Evolutionary conservation across 2,888 invertebrate species (phyloP), one percentile per base, ranked within the genome.

Genomic region (Neoascia interrupta): DNA sequence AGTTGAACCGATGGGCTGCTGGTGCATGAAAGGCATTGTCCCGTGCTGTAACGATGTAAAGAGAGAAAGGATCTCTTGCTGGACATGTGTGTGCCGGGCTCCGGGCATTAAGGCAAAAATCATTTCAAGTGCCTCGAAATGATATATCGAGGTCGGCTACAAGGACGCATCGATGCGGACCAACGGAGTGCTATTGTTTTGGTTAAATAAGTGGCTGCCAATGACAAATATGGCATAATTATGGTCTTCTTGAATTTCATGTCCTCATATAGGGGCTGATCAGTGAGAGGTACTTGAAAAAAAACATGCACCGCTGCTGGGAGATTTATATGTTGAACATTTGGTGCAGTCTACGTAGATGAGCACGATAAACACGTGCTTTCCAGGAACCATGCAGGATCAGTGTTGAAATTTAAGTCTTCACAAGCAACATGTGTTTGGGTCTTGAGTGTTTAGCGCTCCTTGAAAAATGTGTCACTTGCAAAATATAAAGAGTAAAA

Each of bases 141-240:
- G 60, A 70, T 76, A 15, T 34, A 60, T 72, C 47, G 64, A 76
- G 72, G 64, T 61, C 76, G 66, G 21, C 19, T 15, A 41, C 66
- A 72, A 58, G 53, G 56, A 58, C 70, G 11, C 16, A 54, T 13
- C 11, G 37, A 45, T 49, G 5, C 19, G 53, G 76, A 79, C 76
- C 76, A 79, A 79, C 76, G 76, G 72, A 79, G 36, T 72, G 76
- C 70, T 56, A 72, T 79, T 72, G 49, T 72, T 79, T 72, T 76
- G 41, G 34, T 60, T 49, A 34, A 26, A 34, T 26, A 54, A 70
- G 53, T 58, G 64, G 31, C 19, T 75, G 53, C 31, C 45, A 60
- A 47, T 54, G 72, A 76, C 76, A 58, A 63, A 58, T 58, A 21
- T 28, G 41, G 18, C 34, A 56, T 58, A 58, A 47, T 72, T 45